phyloP scores from a whole-genome alignment of 2,888 invertebrate species.

The Aspidiotus destructor region DNA sequence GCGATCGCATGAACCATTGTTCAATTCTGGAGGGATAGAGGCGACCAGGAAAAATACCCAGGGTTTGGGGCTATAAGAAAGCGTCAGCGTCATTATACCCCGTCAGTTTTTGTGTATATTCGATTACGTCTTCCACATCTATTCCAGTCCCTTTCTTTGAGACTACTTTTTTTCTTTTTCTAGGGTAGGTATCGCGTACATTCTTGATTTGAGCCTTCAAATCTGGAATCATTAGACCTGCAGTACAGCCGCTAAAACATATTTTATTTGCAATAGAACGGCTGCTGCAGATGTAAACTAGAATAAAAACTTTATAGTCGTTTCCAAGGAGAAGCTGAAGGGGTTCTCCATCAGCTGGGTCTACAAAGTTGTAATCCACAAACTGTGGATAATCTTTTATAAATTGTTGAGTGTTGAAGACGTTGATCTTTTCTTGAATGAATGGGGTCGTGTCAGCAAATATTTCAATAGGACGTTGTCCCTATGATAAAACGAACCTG shows the following conservation, averaged over 20 bases:
- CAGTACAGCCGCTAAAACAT: neutral
- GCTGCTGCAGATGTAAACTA: constrained; percentile 1
- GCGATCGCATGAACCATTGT: too few species aligned
- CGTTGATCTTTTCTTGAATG: too few species aligned
- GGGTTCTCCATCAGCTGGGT: too few species aligned
- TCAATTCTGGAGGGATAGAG: too few species aligned
- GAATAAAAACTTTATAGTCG: too few species aligned
- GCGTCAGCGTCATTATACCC: neutral
- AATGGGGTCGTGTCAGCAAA: too few species aligned
- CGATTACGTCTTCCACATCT: neutral
- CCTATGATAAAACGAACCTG: neutral
- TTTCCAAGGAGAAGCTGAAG: too few species aligned
- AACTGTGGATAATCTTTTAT: too few species aligned
- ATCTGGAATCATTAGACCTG: neutral
- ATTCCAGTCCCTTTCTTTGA: neutral
- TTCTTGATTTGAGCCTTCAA: constrained; percentile 1
- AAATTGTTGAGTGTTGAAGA: too few species aligned
- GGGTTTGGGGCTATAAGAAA: neutral
- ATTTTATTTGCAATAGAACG: neutral
- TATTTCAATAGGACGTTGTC: too few species aligned
- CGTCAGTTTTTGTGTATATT: neutral
- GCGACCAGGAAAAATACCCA: too few species aligned
- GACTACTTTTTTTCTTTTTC: neutral
- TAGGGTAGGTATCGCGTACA: neutral
- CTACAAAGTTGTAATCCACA: too few species aligned